Evolutionary conservation across 2,888 invertebrate species (phyloP).

Genomic region (Phortica okadai): DNA sequence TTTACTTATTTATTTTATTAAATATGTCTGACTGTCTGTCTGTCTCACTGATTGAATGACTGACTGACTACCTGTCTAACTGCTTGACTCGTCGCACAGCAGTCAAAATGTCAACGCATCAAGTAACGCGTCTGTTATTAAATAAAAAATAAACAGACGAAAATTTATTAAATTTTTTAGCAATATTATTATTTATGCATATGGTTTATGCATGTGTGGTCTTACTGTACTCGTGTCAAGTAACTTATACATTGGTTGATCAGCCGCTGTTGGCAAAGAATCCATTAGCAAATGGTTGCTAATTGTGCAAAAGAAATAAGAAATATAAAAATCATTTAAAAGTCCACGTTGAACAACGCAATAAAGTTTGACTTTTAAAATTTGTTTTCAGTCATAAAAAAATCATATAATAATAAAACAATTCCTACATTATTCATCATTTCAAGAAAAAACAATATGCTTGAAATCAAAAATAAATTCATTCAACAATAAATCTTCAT

Average conservation of each 20-base stretch:
- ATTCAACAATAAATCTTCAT: background rate
- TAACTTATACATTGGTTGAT: too few species aligned
- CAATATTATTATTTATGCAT: too few species aligned
- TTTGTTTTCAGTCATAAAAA: background rate
- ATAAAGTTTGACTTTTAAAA: too few species aligned
- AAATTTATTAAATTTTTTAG: too few species aligned
- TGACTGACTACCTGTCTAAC: background rate
- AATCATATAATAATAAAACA: background rate
- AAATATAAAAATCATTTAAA: too few species aligned
- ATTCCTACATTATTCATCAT: background rate
- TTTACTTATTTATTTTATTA: background rate
- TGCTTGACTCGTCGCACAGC: background rate
- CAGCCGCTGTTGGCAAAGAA: too few species aligned
- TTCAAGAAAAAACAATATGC: background rate
- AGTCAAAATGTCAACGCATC: conserved; percentile 1
- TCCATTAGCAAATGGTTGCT: too few species aligned
- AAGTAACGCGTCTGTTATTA: background rate
- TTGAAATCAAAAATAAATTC: background rate
- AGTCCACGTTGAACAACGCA: too few species aligned
- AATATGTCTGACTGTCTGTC: background rate
- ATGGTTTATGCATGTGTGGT: too few species aligned
- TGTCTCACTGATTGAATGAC: too few species aligned
- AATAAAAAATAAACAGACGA: background rate
- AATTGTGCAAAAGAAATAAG: too few species aligned
- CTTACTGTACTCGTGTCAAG: too few species aligned